Percentiles rank a stretch among this genome's conserved stretches.
phyloP scores from a whole-genome alignment of 1,140 invertebrate genomes.

The Ephestia elutella region DNA sequence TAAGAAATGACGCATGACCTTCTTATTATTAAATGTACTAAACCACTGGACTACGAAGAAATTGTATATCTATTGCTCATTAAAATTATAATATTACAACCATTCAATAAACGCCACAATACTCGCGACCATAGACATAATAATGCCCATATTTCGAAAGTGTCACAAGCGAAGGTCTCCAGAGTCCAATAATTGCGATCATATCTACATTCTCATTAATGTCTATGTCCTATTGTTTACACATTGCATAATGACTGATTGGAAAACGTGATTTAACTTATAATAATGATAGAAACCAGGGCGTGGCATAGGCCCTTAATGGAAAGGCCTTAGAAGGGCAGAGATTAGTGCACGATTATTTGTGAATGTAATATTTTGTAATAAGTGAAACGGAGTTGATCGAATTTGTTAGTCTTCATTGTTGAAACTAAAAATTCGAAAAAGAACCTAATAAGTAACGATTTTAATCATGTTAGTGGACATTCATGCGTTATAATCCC shows the following conservation, averaged over 20 bases:
- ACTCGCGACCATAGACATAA: not conserved
- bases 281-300: not conserved
- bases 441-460: too few relatives aligned
- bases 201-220: not conserved
- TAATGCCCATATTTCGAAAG: not conserved
- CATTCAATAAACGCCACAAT: not conserved
- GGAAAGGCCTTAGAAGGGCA: not conserved
- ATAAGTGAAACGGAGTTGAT: not conserved
- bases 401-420: too few relatives aligned
- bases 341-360: not conserved
- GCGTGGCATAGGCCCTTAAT: not conserved
- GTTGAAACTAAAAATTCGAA: too few relatives aligned
- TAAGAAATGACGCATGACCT: too few relatives aligned
- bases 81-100: too few relatives aligned
- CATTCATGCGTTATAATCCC: too few relatives aligned
- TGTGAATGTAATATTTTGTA: not conserved
- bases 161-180: not conserved
- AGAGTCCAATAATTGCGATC: not conserved
- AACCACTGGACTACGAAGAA: too few relatives aligned
- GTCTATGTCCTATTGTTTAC: constrained; percentile 3
- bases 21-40: too few relatives aligned
- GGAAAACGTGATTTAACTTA: constrained; percentile 2
- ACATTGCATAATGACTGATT: constrained; percentile 5
- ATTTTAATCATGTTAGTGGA: too few relatives aligned
- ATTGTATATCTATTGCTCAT: too few relatives aligned